Percentiles rank a stretch among this genome's conserved stretches.
These are phyloP conservation scores for Plagiodera versicolora DNA, from an alignment of 2,888 invertebrate species.

Conservation along the genomic window DNA sequence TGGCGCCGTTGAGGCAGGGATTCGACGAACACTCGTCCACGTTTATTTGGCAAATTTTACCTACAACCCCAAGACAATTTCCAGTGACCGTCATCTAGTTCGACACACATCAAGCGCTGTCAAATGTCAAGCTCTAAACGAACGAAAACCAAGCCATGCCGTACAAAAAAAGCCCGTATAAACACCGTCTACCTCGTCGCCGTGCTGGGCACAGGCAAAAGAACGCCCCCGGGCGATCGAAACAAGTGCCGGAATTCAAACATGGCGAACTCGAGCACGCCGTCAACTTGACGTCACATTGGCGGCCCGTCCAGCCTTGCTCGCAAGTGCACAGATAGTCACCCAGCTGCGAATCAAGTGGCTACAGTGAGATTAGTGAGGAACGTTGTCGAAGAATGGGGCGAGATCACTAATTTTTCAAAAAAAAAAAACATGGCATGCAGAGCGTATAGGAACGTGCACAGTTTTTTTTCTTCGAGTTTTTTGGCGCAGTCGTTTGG, in stretches of 20 bases:
- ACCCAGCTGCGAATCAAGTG: slow-evolving; percentile 53
- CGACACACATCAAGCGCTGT: too few species aligned
- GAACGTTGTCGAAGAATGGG: too few species aligned
- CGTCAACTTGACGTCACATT: slow-evolving; percentile 61
- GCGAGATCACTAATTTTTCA: too few species aligned
- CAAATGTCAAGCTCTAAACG: not conserved
- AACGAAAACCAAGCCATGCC: too few species aligned
- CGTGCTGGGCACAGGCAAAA: slow-evolving; percentile 62
- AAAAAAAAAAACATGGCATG: not conserved
- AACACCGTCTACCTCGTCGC: slow-evolving; percentile 57
- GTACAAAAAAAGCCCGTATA: slow-evolving; percentile 13
- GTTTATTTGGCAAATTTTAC: slow-evolving; percentile 60
- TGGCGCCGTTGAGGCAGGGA: slow-evolving; percentile 61
- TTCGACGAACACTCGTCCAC: slow-evolving; percentile 57
- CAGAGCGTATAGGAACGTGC: too few species aligned
- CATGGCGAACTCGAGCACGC: slow-evolving; percentile 65
- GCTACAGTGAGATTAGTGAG: not conserved
- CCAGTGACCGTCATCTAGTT: too few species aligned
- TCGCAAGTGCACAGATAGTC: slow-evolving; percentile 72
- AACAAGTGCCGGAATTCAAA: slow-evolving; percentile 66
- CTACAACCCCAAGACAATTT: slow-evolving; percentile 40
- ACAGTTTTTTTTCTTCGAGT: too few species aligned
- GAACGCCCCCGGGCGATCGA: slow-evolving; percentile 58
- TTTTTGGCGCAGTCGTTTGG: too few species aligned
- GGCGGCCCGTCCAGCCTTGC: slow-evolving; percentile 67